Evolutionary conservation across 2,113 vertebrate species (phyloP), one percentile per base, ranked within the genome.

Genomic region (Etheostoma cragini): DNA sequence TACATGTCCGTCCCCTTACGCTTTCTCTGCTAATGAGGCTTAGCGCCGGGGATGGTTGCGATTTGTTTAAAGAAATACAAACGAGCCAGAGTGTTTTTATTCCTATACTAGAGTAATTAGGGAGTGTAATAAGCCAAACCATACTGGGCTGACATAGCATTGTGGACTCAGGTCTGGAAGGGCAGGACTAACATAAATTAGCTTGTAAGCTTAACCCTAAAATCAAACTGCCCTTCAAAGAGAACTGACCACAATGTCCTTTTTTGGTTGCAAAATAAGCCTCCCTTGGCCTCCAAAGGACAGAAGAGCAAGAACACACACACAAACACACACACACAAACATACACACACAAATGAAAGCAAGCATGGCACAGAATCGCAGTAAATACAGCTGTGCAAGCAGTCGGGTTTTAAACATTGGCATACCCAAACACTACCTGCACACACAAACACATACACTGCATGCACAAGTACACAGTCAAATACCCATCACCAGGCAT

Each of bases 331-430:
- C 10, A 71, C 63, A 60, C 11, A 63, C 49, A 64, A 42, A n/a
- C n/a, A 62, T 3, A 72, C 4, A 49, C 2, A 47, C 53, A 61
- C 69, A 62, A 6, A 52, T 35, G 47, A 26, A 73, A 33, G 14
- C 45, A 71, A 56, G 26, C 62, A 33, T 68, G 45, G 42, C 74
- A 46, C 42, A 58, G 56, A 67, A 22, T 56, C 45, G 21, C 15
- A 38, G 69, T 46, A 63, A 66, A 88, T 62, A 76, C 79, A 75
- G 63, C 52, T 80, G 68, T 71, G 58, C 65, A 66, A 72, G 57
- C 68, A 65, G 58, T 13, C 0, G 0, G 15, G 50, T 3, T 42
- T 15, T 35, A 53, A 30, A 57, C 35, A 38, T 26, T 11, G 11
- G 54, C 46, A 22, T 38, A 17, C 24, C 8, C 19, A 19, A 26